Evolutionary conservation across 2,888 invertebrate species (phyloP), one percentile per base, ranked within the genome.

Genomic region (Pseudococcus jackbeardsleyi): DNA sequence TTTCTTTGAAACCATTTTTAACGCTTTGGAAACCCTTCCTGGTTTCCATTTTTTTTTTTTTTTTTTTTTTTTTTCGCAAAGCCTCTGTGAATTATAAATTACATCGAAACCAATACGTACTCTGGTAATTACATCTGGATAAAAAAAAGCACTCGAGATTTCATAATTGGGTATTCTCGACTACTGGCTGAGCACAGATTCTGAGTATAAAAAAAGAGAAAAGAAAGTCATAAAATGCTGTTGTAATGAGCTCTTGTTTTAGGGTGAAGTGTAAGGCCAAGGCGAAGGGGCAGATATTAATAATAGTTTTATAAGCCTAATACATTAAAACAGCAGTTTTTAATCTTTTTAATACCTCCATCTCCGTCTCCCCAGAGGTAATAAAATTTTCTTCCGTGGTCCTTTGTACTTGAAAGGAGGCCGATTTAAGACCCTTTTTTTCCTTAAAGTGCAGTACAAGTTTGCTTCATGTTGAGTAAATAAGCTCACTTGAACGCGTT

Each of bases 261-360:
- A 64, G 64, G 64, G 64, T 22, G 9, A 19, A 1, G 8, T 59
- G n/a, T 54, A 54, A 50, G 50, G 12, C 12, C 9, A 64, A 64
- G 64, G 64, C 22, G 64, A 72, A 72, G 33, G 72, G 17, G 72
- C 72, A 33, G 72, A 72, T 42, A 82, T 82, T 82, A 82, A 46
- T 82, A 82, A 82, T 82, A 82, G 79, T 46, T 82, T 82, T 82
- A 82, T 82, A 46, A 82, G 46, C 19, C 79, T 82, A 22, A 82
- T 46, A 46, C 79, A 46, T 82, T 82, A 82, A 82, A 82, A 82
- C 79, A 82, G 26, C 79, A 46, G 79, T 82, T 82, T 82, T 82
- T 82, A 82, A 82, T 82, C 79, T 82, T 82, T 82, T 82, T 82
- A 82, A 82, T 82, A 82, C 79, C 79, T 82, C 33, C 68, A 26